Base-by-base conservation (phyloP, 2,113 vertebrate genomes). In the Gobiocypris rarus region DNA sequence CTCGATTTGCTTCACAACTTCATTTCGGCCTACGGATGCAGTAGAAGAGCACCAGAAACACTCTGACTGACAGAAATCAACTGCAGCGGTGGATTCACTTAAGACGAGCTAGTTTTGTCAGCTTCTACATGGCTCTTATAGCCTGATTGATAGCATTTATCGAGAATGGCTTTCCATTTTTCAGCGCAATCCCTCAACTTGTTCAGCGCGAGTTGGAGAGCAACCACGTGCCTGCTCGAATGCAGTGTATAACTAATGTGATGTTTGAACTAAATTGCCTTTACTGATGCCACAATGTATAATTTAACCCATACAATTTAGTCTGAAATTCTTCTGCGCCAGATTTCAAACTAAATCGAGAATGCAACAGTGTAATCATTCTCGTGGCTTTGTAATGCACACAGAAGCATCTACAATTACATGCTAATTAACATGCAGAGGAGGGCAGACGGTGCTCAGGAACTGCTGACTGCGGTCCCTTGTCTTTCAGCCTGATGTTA, bases 401-500 rank as follows among this genome's bases (percentile, higher is more conserved):
- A 34, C 34, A 38, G 38, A 52, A 22, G 61, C 58, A 67, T 81
- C 59, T 38, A 38, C 38, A 24, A 56, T 70, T 82, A 56, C 43
- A 41, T 56, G 3, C 65, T 82, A 50, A 67, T 80, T 80, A 80
- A 52, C 78, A 80, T 80, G 77, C 79, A 81, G 79, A 24, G 65
- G 79, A 82, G 65, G 80, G 48, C 65, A 56, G 65, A 67, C 61
- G 17, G 78, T 50, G n/a, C 58, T 79, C 77, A 26, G 63, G 19
- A 81, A 69, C 17, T 81, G 79, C 80, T 82, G 80, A 82, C 80
- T 70, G 79, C 22, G 13, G 63, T 81, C 79, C 63, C 63, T 69
- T 81, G 79, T 81, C 79, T 81, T 81, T 81, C 28, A 50, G 31
- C 65, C 79, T 70, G 22, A 81, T 70, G 65, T 82, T 70, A 82